Evolutionary conservation across 2,888 invertebrate genomes (phyloP), one percentile per base, ranked within the genome.

Genomic region (Branchellion lobata): DNA sequence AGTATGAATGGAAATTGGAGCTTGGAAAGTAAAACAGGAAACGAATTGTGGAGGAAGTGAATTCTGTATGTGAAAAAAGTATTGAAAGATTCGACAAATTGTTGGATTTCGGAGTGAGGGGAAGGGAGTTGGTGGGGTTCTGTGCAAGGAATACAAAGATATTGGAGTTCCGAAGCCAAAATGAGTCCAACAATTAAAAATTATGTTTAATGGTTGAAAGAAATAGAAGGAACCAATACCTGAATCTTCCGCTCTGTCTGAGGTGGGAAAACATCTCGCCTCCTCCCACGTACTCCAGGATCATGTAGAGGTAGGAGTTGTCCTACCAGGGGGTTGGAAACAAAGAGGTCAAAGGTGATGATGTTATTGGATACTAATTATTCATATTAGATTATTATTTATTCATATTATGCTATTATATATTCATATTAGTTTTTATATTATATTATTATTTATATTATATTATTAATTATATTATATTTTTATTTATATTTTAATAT

Each of bases 221-320:
- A n/a, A n/a, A n/a, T n/a, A n/a, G n/a, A n/a, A n/a, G n/a, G n/a
- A n/a, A n/a, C n/a, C n/a, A n/a, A n/a, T n/a, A 90, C 90, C 89
- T 90, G 87, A 96, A 96, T 84, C 96, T 92, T 83, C 97, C 97
- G 85, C 97, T 96, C 90, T 97, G 95, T 84, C 99, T 92, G 85
- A 99, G 91, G 90, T 99, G 98, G 81, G 98, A 98, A 90, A 99
- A 99, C 98, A 99, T 99, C 90, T 99, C 99, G 83, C 98, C 99
- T 29, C 99, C 99, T 72, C 96, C 96, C 83, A 99, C 97, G 89
- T 98, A 99, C 90, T 99, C 98, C 87, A 99, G 91, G 85, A 99
- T 96, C 98, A 99, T 99, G 90, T 99, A 99, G 85, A 99, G 91
- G 90, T 99, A 98, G 84, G 97, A 96, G 91, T 98, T 98, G 91